Base-by-base conservation (phyloP, 2,113 vertebrate species). In the Odocoileus virginianus region DNA sequence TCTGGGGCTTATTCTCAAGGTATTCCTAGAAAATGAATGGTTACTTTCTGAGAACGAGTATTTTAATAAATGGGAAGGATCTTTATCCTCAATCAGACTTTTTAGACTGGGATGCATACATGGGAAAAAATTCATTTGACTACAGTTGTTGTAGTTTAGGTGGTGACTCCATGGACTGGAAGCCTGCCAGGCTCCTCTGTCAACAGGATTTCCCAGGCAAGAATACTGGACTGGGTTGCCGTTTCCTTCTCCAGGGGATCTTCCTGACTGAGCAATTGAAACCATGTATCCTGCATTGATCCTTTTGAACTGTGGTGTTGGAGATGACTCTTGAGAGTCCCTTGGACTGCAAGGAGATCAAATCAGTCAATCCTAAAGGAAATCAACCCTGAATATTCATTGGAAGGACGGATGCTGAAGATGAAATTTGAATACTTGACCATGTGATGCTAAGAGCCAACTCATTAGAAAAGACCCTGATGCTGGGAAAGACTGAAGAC, bases 221-320 rank as follows among this genome's bases (percentile, higher is more conserved):
- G 64, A 67, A 67, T 9, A 10, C 33, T 67, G 16, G 64, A 67
- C 7, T 19, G 64, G 64, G 64, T 19, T n/a, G 33, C 33, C 7
- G 0, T 67, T 67, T 67, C 60, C 33, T 19, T n/a, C 33, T n/a
- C 33, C 16, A 60, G 58, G 58, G 58, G 58, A 60, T 33, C 14
- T n/a, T 67, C 16, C 64, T 0, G 4, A 36, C 64, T 4, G 2
- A 36, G 64, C 2, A 0, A 67, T 6, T 9, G 16, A 36, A 19
- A 67, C 33, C 64, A 67, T 9, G 3, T 10, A n/a, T 67, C 33
- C 33, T 67, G 33, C 33, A 67, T 4, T 36, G 33, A 10, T 10
- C 33, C 64, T 10, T 67, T 67, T 33, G 17, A 19, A 67, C 33
- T 19, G 64, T 5, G 64, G 64, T 10, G 33, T n/a, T 67, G 64